Base-by-base conservation (phyloP, 2,888 invertebrate genomes). In the Odontocerum albicorne region DNA sequence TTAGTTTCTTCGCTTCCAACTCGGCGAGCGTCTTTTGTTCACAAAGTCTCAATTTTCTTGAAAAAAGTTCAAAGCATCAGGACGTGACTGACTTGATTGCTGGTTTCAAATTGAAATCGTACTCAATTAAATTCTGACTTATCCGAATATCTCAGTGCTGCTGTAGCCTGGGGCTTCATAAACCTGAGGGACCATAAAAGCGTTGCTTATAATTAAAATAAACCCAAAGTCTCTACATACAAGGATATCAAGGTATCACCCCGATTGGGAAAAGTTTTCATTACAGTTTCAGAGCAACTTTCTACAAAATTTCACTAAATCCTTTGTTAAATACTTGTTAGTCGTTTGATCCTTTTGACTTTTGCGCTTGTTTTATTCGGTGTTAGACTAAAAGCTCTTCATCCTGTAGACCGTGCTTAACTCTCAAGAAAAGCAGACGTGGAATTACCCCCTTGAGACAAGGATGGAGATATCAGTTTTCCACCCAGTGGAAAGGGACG, bases 161-260 rank as follows among this genome's bases (percentile, higher is more conserved):
- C 43, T 51, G 32, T 13, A 21, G 44, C 17, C 22, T 10, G 32
- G 35, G 51, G 35, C 44, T 42, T 33, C 38, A 55, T 55, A 55
- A 55, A 55, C 49, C 49, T 43, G 42, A 43, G 49, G 57, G 49
- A 40, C 46, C 55, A 60, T 60, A 60, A 60, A 60, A 49, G 54
- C 47, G 52, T 49, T 52, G 55, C 55, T 57, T 60, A 60, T 60
- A 60, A 60, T 60, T 60, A 60, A 60, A 60, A 47, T 44, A 44
- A 51, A 51, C 51, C 39, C 47, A 38, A 49, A 47, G 47, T 32
- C 51, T 51, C 35, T 43, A 43, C 43, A 44, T 22, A 44, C 51
- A 21, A 44, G 33, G 17, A 51, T 33, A 31, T 16, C 20, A 39
- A 44, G 51, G 43, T 43, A 20, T 35, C 15, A 12, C 36, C 43